Base-by-base conservation (phyloP, 2,113 vertebrate species). In the Onychorhynchus coronatus region DNA sequence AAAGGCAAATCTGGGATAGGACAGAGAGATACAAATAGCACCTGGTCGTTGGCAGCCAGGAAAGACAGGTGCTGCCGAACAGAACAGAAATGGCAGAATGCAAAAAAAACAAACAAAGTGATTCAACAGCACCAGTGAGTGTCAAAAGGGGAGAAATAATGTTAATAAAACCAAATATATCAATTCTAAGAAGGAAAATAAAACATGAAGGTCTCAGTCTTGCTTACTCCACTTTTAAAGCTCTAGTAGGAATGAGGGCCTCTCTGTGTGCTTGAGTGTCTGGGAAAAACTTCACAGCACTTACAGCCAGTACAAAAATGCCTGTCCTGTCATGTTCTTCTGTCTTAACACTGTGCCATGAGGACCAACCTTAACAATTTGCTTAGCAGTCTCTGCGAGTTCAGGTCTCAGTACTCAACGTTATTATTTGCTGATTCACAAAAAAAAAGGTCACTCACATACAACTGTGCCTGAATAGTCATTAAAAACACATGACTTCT, bases 101-200 rank as follows among this genome's bases (percentile, higher is more conserved):
- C 1, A 46, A 76, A 41, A 25, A 82, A 82, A 46, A 33, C 2
- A 2, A 27, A 7, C 2, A 7, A 72, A 55, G 25, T 31, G 17
- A 46, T 76, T 61, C 14, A 77, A 39, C 12, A 49, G 20, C 1
- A 4, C 15, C 25, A 59, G 6, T 8, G 31, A 72, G 15, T 1
- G 1, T 0, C 1, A 1, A 7, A 80, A 11, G 11, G 5, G 3
- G 3, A 70, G n/a, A 68, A 81, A 74, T 73, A 18, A 50, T 2
- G 4, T 20, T 37, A 75, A 41, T 18, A 79, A 90, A 65, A 30
- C 23, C 23, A 46, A 53, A 59, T 5, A 78, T 18, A 72, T 2
- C 25, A 33, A 35, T 22, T 28, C 37, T 63, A 52, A 46, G 49
- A 58, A 68, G 33, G 4, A 88, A 83, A 68, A 68, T 18, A 67